Evolutionary conservation across 2,888 invertebrate species (phyloP).

Genomic region (Andrena haemorrhoa): DNA sequence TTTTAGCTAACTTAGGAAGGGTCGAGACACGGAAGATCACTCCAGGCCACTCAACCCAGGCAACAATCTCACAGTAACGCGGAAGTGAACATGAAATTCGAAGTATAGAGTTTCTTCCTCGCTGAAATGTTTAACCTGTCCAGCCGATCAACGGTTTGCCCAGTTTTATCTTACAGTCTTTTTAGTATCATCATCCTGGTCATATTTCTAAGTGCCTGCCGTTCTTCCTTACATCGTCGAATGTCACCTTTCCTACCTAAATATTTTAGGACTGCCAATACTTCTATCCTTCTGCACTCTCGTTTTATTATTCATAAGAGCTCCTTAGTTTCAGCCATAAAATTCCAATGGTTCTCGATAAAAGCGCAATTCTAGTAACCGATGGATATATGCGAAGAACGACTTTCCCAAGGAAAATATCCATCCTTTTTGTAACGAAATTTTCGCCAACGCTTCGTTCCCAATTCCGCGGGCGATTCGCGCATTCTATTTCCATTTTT

Average conservation of each 20-base stretch:
- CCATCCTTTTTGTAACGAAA: not conserved
- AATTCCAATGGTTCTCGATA: not conserved
- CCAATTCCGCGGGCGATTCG: not conserved
- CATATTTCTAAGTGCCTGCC: slow-evolving; percentile 33
- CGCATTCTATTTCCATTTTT: not conserved
- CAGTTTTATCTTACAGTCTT: slow-evolving; percentile 29
- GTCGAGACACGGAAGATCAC: not conserved
- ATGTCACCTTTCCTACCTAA: slow-evolving; percentile 2
- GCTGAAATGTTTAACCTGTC: slow-evolving; percentile 45
- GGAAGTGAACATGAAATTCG: slow-evolving; percentile 16
- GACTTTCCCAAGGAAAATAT: not conserved
- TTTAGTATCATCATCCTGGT: slow-evolving; percentile 30
- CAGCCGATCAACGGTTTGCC: slow-evolving; percentile 20
- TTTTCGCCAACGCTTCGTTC: not conserved
- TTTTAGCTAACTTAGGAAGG: not conserved
- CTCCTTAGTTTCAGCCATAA: not conserved
- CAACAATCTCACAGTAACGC: not conserved
- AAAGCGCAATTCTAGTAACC: not conserved
- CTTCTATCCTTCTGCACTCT: not conserved
- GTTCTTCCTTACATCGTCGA: slow-evolving; percentile 6
- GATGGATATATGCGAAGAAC: not conserved
- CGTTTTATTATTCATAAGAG: not conserved
- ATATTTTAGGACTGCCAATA: slow-evolving; percentile 16
- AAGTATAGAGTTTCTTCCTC: slow-evolving; percentile 11
- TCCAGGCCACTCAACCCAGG: not conserved